phyloP scores from a whole-genome alignment of 2,113 vertebrate species.

The Aegithalos caudatus region DNA sequence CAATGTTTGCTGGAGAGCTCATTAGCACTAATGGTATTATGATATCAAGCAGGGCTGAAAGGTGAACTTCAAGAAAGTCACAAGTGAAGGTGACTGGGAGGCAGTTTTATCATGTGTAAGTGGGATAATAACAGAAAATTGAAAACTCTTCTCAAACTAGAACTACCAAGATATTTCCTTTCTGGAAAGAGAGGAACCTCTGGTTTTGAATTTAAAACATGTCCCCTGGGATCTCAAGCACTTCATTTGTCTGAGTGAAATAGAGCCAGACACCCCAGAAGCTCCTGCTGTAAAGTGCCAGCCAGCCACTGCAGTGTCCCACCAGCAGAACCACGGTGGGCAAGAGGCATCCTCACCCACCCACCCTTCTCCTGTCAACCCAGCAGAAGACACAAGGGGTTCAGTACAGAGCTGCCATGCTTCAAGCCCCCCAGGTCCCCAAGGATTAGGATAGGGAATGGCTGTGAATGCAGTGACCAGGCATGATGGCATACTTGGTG shows the following conservation, averaged over 20 bases:
- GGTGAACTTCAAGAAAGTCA: background rate
- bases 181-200: background rate
- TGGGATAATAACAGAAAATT: background rate
- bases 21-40: slow-evolving; percentile 9
- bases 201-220: background rate
- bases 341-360: background rate
- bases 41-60: slow-evolving; percentile 21
- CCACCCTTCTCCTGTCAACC: background rate
- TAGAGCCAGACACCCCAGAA: background rate
- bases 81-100: background rate
- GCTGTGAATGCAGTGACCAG: background rate
- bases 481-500: background rate
- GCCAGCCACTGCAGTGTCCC: background rate
- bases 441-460: background rate
- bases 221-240: background rate
- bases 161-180: background rate
- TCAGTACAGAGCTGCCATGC: background rate
- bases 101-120: background rate
- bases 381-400: accelerated
- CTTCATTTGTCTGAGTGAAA: background rate
- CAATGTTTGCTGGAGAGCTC: slow-evolving; percentile 12
- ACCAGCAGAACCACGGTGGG: background rate
- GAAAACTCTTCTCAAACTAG: background rate
- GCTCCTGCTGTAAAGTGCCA: background rate
- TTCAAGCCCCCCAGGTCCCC: background rate